Evolutionary conservation across 2,113 vertebrate genomes (phyloP).

Genomic region (Cryptotis parvus): DNA sequence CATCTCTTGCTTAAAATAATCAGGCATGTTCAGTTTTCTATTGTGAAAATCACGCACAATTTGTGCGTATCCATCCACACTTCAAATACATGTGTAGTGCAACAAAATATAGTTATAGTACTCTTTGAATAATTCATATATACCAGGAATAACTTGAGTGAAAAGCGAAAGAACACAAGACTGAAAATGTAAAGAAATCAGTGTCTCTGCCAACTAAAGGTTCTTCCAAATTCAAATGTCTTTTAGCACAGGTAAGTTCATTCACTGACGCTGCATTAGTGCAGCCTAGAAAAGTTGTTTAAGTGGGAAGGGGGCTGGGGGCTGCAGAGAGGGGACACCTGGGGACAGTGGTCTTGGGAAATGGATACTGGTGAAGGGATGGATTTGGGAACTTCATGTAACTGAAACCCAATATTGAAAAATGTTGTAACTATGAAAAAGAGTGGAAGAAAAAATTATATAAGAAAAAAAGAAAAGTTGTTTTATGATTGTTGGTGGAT

Average conservation of each 20-base stretch:
- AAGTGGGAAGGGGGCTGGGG: no score
- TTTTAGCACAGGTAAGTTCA: background rate
- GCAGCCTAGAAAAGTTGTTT: background rate
- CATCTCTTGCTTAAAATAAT: background rate
- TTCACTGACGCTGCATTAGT: background rate
- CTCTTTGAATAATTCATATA: background rate
- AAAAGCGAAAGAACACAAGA: background rate
- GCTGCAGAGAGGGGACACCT: no score
- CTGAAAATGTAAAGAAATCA: background rate
- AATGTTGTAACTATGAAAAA: no score
- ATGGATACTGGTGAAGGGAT: no score
- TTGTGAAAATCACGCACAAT: background rate
- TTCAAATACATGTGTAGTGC: background rate
- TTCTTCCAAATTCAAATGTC: background rate
- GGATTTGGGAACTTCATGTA: no score
- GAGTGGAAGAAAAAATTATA: no score
- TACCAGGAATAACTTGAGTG: background rate
- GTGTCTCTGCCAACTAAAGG: background rate
- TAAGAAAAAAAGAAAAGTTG: no score
- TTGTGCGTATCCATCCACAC: background rate
- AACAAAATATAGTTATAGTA: background rate
- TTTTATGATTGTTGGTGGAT: no score
- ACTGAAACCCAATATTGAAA: no score
- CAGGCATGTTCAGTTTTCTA: background rate
- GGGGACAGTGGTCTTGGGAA: no score